Conservation (phyloP, 2,797 vertebrate genomes). For the Micromesistius poutassou region DNA sequence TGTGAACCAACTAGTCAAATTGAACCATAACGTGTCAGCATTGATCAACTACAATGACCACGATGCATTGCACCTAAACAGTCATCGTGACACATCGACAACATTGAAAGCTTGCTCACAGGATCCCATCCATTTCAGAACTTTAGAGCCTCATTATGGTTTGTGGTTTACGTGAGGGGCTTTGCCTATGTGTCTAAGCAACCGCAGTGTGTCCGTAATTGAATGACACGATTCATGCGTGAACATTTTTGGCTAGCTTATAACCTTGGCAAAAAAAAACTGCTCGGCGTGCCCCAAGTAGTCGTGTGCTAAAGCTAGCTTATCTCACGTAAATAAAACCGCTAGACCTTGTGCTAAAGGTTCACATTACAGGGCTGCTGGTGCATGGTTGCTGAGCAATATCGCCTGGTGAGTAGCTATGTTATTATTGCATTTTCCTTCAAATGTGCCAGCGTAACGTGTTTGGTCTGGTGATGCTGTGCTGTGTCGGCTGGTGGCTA, state of each 20-base stretch:
- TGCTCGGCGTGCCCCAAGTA: not conserved
- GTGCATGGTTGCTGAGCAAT: conserved; percentile 4
- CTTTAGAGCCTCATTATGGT: conserved; percentile 36
- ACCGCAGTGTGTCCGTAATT: not conserved
- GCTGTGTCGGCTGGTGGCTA: conserved; percentile 44
- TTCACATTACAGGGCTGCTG: not conserved
- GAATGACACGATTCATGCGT: not conserved
- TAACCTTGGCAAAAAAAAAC: not conserved
- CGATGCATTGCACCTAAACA: conserved; percentile 56
- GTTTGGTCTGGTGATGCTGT: conserved; percentile 12
- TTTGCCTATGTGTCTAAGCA: not conserved
- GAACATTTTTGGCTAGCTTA: not conserved
- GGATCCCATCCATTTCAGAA: conserved; percentile 56
- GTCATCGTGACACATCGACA: conserved; percentile 69
- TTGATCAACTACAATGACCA: conserved; percentile 64
- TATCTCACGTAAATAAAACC: not conserved
- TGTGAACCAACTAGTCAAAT: no score
- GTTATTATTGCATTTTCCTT: not conserved
- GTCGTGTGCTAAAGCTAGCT: not conserved
- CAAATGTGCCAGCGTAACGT: not conserved
- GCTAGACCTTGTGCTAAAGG: not conserved
- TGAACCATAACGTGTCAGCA: not conserved
- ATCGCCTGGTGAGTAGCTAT: conserved; percentile 34
- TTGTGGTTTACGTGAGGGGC: conserved; percentile 20
- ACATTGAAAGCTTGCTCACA: conserved; percentile 56